phyloP scores from a whole-genome alignment of 2,113 vertebrate genomes.

The Xenopus borealis region DNA sequence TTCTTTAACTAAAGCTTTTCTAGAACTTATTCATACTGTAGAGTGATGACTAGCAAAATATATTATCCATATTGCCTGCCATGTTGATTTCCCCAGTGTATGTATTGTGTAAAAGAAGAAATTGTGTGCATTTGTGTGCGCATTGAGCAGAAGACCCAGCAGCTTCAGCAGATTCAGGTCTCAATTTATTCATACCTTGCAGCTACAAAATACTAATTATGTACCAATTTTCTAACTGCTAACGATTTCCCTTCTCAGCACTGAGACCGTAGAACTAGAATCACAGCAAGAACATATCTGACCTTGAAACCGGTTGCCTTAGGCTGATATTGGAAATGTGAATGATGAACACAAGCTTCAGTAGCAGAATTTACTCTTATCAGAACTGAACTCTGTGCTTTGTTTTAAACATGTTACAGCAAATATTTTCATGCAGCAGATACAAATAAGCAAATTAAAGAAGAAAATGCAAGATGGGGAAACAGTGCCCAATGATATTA shows the following conservation, averaged over 20 bases:
- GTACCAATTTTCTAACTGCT: constrained; percentile 33
- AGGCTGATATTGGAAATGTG: constrained; percentile 17
- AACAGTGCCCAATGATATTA: no score
- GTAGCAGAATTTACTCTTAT: constrained; percentile 2
- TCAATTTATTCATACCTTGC: constrained; percentile 13
- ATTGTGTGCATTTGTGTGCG: fast-evolving
- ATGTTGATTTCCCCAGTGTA: background rate
- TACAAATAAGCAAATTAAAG: no score
- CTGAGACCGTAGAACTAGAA: constrained; percentile 35
- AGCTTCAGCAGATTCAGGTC: constrained; percentile 38
- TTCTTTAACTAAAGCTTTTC: no score
- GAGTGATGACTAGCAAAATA: no score
- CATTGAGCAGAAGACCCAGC: constrained; percentile 7
- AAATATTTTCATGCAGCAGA: background rate
- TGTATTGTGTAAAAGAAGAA: background rate
- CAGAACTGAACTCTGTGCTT: background rate
- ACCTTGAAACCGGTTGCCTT: constrained; percentile 31
- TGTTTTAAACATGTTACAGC: background rate
- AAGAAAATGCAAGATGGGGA: no score
- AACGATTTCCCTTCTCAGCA: background rate
- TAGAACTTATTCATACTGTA: no score
- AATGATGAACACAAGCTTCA: constrained; percentile 5
- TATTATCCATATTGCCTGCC: background rate
- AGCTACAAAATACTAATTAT: constrained; percentile 27
- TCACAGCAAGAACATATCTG: constrained; percentile 29